Conservation (phyloP, 2,113 vertebrate species). For the Pogona vitticeps region DNA sequence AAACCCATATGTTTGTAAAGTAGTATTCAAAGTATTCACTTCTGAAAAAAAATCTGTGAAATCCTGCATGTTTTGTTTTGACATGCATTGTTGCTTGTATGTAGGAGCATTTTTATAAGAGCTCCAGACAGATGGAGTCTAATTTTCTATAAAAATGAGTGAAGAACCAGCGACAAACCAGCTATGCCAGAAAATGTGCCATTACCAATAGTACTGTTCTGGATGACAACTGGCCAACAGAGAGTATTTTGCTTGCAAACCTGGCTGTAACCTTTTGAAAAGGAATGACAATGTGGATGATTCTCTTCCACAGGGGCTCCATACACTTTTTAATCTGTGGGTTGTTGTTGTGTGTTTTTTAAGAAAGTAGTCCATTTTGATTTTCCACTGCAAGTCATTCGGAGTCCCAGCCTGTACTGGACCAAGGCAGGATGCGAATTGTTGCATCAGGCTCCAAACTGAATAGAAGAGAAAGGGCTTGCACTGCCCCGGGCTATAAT, state of each 20-base stretch:
- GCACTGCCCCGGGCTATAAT: no score
- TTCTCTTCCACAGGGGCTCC: no score
- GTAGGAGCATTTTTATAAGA: not conserved
- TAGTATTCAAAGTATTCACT: not conserved
- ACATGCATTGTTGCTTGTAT: not conserved
- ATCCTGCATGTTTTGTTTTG: not conserved
- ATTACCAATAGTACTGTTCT: not conserved
- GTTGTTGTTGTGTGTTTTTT: no score
- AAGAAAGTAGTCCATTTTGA: no score
- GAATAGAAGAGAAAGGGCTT: no score
- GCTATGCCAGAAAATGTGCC: not conserved
- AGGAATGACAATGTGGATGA: not conserved
- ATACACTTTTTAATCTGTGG: no score
- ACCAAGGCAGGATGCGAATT: no score
- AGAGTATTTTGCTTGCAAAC: not conserved
- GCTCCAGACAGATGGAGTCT: not conserved
- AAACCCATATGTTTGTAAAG: not conserved
- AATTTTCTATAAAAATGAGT: not conserved
- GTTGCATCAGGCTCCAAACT: no score
- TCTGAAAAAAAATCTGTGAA: not conserved
- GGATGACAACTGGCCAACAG: not conserved
- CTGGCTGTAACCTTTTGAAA: not conserved
- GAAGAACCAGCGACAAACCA: not conserved
- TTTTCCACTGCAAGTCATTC: no score
- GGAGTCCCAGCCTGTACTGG: no score